phyloP scores from a whole-genome alignment of 2,888 invertebrate species.

The Arrhopalites spinosus region DNA sequence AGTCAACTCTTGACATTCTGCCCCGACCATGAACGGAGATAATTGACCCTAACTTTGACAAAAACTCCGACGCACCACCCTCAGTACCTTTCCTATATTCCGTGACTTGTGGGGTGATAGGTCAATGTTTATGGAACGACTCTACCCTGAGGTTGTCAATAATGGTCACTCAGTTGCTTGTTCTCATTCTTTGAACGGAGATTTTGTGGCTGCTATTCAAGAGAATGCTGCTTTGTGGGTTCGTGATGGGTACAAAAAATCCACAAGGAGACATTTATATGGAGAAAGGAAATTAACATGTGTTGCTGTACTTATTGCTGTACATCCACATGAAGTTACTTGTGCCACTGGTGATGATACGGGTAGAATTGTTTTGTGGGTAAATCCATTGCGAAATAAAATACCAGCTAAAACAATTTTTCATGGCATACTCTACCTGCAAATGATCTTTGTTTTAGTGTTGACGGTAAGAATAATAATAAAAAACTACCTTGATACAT shows the following conservation, averaged over 20 bases:
- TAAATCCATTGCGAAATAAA: slow-evolving; percentile 56
- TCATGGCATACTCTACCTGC: slow-evolving; percentile 81
- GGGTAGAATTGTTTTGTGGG: slow-evolving; percentile 72
- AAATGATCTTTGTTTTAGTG: slow-evolving; percentile 69
- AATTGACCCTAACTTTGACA: too few species aligned
- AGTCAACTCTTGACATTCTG: too few species aligned
- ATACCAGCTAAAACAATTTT: slow-evolving; percentile 62
- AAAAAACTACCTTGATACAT: too few species aligned
- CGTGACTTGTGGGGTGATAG: background rate
- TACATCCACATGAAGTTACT: slow-evolving; percentile 69
- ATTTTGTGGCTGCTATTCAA: slow-evolving; percentile 50
- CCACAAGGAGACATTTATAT: slow-evolving; percentile 41
- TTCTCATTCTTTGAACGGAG: slow-evolving; percentile 36
- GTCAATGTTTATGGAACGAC: slow-evolving; percentile 31
- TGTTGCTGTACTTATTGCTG: too few species aligned
- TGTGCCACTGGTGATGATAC: slow-evolving; percentile 71
- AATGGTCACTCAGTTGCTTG: slow-evolving; percentile 42
- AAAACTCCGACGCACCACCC: too few species aligned
- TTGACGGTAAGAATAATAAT: slow-evolving; percentile 60
- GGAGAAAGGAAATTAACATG: slow-evolving; percentile 64
- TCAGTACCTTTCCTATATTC: background rate
- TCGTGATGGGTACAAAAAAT: slow-evolving; percentile 36
- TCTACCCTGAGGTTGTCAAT: slow-evolving; percentile 41
- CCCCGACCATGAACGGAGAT: too few species aligned
- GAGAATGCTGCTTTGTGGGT: slow-evolving; percentile 41